Base-by-base conservation (phyloP, 2,797 vertebrate genomes). In the Sciurus vulgaris region DNA sequence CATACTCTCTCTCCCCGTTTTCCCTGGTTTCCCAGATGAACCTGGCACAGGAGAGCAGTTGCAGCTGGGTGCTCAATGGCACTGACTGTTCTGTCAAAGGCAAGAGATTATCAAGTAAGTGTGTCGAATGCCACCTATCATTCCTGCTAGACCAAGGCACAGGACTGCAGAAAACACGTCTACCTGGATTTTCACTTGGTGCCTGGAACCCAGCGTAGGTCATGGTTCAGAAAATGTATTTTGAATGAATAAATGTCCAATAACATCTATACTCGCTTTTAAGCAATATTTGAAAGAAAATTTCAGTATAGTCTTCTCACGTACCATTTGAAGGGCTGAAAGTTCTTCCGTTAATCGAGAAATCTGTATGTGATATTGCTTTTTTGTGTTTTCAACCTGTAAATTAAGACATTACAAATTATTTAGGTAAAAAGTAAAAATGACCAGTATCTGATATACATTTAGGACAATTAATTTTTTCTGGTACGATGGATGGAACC, bases 291-390 rank as follows among this genome's bases (percentile, higher is more conserved):
- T 91, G 84, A 76, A 88, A 86, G 56, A 51, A 69, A 96, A 96
- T 91, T 91, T 76, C 3, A 90, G 44, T 4, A 72, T 0, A 92
- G 30, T 89, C 38, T 96, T 92, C n/a, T 15, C 73, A 97, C 98
- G 78, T 98, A 99, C 99, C 99, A 99, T 98, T 94, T 99, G 99
- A 96, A 99, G 98, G 70, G 99, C 99, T 51, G 99, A 98, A 86
- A 99, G 97, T 98, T 99, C 99, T 98, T 99, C 99, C 3, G 98
- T 98, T 97, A 99, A 98, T 35, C 96, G 98, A 87, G 99, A 98
- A 97, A 99, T 99, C 97, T 99, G 99, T 90, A 98, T 7, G 1
- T 99, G 99, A 93, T 97, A 99, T 91, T 99, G 99, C 97, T 99
- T 99, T 95, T 98, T 99, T 82, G 99, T 98, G 51, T 98, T 98